A percentile compares a stretch with the other conserved stretches of the same genome.
These are phyloP conservation scores for Stomatorhinus ivindoensis DNA, from an alignment of 2,113 vertebrate genomes.

Conservation along the genomic window DNA sequence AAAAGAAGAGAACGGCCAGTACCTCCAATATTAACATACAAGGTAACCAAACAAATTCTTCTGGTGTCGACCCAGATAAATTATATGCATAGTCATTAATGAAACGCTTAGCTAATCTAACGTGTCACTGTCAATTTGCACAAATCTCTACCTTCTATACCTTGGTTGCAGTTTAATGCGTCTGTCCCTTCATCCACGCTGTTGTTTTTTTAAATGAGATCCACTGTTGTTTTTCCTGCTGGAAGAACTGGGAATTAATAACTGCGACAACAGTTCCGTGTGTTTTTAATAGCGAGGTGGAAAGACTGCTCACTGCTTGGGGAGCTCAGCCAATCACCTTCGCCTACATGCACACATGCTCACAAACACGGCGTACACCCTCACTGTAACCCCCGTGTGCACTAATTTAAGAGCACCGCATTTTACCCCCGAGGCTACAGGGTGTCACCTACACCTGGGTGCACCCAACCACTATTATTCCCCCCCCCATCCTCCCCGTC, in stretches of 20 bases:
- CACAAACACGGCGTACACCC: slow-evolving; percentile 36
- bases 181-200: not conserved
- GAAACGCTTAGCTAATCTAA: not conserved
- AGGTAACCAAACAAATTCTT: not conserved
- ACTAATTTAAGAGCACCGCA: slow-evolving; percentile 55
- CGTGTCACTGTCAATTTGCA: not conserved
- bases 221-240: not conserved
- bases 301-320: slow-evolving; percentile 41
- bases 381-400: slow-evolving; percentile 48
- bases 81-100: not conserved
- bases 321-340: slow-evolving; percentile 16
- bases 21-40: not conserved
- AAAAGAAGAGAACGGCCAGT: not conserved
- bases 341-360: slow-evolving; percentile 25
- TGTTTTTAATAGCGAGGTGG: slow-evolving; percentile 18
- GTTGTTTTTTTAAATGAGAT: not conserved
- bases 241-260: slow-evolving; percentile 24
- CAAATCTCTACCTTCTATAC: not conserved
- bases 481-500: not conserved
- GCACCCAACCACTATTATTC: slow-evolving; percentile 61
- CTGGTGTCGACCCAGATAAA: not conserved
- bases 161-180: not conserved
- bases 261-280: slow-evolving; percentile 23
- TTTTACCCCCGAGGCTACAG: slow-evolving; percentile 54
- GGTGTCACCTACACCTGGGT: slow-evolving; percentile 72